These are phyloP conservation scores for Xiphophorus hellerii DNA, from an alignment of 2,113 vertebrate genomes.

Conservation along the genomic window DNA sequence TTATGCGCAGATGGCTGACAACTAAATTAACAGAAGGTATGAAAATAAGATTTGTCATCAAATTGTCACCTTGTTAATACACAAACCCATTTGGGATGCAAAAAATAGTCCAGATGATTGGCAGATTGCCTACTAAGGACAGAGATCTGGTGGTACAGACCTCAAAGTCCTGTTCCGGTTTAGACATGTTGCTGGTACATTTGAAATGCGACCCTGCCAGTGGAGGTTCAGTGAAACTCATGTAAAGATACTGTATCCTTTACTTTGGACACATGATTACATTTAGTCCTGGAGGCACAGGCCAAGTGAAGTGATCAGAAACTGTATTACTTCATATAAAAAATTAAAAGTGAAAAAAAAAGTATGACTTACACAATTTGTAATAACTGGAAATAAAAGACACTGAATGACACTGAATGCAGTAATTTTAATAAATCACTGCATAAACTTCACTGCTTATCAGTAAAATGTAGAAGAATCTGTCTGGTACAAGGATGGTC, in stretches of 20 bases:
- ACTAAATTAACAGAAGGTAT: not conserved
- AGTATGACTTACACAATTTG: not conserved
- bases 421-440: not conserved
- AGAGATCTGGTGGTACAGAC: constrained; percentile 1
- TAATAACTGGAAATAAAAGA: not conserved
- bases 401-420: not conserved
- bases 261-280: constrained; percentile 13
- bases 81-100: not conserved
- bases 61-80: constrained; percentile 1
- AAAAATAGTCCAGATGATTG: constrained; percentile 30
- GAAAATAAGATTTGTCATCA: constrained; percentile 6
- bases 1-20: not conserved
- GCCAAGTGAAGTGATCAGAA: not conserved
- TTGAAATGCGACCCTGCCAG: constrained; percentile 41
- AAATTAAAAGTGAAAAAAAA: constrained; percentile 3
- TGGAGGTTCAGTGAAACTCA: constrained; percentile 14
- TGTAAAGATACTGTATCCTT: constrained; percentile 24
- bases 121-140: constrained; percentile 33
- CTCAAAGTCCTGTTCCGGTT: constrained; percentile 18
- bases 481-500: not conserved
- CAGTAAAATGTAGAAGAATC: not conserved
- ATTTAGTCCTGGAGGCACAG: not conserved
- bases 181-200: not conserved
- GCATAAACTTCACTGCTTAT: not conserved
- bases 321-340: constrained; percentile 3